Evolutionary conservation across 2,888 invertebrate species (phyloP).

Genomic region (Macrophya alboannulata): DNA sequence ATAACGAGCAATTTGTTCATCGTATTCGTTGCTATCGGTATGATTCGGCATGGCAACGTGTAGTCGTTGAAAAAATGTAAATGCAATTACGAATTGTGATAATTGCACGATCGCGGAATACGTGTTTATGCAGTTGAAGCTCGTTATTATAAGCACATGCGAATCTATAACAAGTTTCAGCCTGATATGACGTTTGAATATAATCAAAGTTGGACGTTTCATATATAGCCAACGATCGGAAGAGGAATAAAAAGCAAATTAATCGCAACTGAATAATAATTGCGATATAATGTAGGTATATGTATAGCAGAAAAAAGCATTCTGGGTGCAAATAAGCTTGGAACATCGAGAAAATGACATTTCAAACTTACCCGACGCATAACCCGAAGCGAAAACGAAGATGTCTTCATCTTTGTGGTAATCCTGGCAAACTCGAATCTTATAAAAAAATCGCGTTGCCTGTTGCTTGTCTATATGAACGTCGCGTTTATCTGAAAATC

Average conservation of each 20-base stretch:
- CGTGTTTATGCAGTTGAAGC: neutral
- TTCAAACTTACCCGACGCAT: conserved; percentile 88
- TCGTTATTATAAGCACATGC: neutral
- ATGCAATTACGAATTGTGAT: neutral
- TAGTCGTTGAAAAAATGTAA: neutral
- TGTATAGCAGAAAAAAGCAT: neutral
- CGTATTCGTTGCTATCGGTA: neutral
- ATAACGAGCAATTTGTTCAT: neutral
- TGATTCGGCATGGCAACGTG: neutral
- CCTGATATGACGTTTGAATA: no score
- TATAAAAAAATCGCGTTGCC: conserved; percentile 41
- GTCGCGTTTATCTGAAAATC: neutral
- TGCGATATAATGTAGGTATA: no score
- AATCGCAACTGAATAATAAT: neutral
- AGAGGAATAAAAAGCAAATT: neutral
- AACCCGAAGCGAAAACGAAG: conserved; percentile 89
- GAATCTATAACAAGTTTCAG: no score
- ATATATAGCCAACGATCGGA: neutral
- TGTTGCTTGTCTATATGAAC: neutral
- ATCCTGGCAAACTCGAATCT: conserved; percentile 67
- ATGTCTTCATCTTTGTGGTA: conserved; percentile 87
- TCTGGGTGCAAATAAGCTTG: neutral
- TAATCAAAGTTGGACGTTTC: no score
- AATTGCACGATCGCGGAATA: neutral
- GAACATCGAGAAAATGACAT: conserved; percentile 24